Conservation (phyloP, 2,888 invertebrate genomes). For the Antitype chi region DNA sequence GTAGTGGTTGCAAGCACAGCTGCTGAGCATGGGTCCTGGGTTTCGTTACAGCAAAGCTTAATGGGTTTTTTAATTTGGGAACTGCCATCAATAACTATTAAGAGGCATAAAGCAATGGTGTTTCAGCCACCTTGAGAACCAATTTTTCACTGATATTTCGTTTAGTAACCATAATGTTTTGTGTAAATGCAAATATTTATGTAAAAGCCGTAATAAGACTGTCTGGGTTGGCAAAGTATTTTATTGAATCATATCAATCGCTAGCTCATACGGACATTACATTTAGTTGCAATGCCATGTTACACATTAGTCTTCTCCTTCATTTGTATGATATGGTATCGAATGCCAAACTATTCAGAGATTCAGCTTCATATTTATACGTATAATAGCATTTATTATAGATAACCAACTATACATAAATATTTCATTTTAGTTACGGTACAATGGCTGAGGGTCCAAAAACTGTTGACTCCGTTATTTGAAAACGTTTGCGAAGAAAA, state of each 20-base stretch:
- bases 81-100: not conserved
- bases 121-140: not conserved
- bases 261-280: conserved; percentile 31
- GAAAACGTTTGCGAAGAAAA: conserved; percentile 86
- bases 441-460: conserved; percentile 83
- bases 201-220: not conserved
- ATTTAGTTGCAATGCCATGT: conserved; percentile 46
- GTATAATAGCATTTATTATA: not conserved
- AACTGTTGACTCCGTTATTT: conserved; percentile 81
- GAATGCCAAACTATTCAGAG: conserved; percentile 45
- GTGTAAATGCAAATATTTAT: not conserved
- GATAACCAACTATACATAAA: not conserved
- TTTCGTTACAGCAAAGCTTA: not conserved
- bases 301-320: conserved; percentile 26
- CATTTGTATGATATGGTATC: conserved; percentile 29
- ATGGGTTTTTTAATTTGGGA: not conserved
- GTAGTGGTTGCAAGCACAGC: not conserved
- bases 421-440: conserved; percentile 72
- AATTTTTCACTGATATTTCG: not conserved
- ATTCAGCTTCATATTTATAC: not conserved
- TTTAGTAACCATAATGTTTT: not conserved
- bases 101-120: not conserved
- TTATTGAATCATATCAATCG: conserved; percentile 44
- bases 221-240: conserved; percentile 16
- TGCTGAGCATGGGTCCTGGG: not conserved